These are phyloP conservation scores for Eristalinus aeneus DNA, from an alignment of 2,888 invertebrate genomes.

Conservation along the genomic window DNA sequence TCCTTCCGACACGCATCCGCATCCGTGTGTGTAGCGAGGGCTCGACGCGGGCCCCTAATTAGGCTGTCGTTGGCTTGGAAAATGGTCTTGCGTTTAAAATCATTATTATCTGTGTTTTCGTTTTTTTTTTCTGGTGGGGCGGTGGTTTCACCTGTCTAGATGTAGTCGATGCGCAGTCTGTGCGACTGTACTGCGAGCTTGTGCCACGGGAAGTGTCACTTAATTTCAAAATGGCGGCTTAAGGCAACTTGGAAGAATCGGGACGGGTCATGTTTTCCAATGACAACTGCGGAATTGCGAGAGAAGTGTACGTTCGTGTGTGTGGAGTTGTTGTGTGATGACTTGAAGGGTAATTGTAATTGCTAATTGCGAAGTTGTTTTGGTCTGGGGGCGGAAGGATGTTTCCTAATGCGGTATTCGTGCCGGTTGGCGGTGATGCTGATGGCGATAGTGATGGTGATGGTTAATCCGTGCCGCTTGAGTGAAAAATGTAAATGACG, in stretches of 20 bases:
- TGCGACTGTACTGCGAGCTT: constrained; percentile 32
- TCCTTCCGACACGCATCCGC: neutral
- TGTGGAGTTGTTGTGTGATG: neutral
- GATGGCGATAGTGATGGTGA: neutral
- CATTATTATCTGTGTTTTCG: constrained; percentile 33
- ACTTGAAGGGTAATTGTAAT: constrained; percentile 30
- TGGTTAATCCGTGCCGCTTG: constrained; percentile 4
- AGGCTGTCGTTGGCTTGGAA: constrained; percentile 62
- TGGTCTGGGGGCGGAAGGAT: constrained; percentile 4
- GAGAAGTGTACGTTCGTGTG: neutral
- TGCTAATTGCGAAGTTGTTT: constrained; percentile 55
- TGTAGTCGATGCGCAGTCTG: neutral
- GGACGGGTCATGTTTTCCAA: neutral
- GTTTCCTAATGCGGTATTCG: constrained; percentile 3
- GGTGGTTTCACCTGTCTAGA: neutral
- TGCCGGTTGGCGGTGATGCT: neutral
- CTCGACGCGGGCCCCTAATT: constrained; percentile 44
- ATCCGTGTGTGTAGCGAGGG: neutral
- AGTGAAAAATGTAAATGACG: constrained; percentile 22
- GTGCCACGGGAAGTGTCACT: constrained; percentile 36
- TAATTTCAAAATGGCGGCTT: constrained; percentile 18
- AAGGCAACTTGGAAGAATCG: constrained; percentile 1
- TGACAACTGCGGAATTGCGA: neutral
- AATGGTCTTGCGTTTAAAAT: constrained; percentile 56
- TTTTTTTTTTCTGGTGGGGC: neutral